phyloP scores from a whole-genome alignment of 2,888 invertebrate species.

The Hemaris fuciformis region DNA sequence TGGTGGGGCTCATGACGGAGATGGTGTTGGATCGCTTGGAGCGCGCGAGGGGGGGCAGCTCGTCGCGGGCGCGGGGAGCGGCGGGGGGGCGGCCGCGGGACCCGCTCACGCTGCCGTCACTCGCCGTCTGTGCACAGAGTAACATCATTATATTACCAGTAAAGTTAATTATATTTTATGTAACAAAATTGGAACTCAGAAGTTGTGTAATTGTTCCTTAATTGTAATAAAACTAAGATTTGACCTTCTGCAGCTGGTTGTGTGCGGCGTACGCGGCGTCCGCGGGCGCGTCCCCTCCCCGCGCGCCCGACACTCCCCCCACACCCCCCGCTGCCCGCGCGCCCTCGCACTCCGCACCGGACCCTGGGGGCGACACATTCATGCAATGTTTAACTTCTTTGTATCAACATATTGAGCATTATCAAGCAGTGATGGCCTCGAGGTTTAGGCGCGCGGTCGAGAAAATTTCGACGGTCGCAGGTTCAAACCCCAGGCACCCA shows the following conservation, averaged over 20 bases:
- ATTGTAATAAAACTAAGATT: no score
- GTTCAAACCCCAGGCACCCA: no score
- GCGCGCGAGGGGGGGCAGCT: slow-evolving; percentile 80
- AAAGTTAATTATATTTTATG: not conserved
- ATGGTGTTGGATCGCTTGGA: slow-evolving; percentile 88
- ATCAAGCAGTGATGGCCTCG: no score
- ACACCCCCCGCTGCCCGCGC: slow-evolving; percentile 1
- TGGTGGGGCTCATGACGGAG: slow-evolving; percentile 90
- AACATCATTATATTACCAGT: not conserved
- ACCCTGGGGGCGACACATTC: slow-evolving; percentile 14
- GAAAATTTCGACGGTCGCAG: no score
- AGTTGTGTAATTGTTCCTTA: no score
- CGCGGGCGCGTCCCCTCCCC: slow-evolving; percentile 6
- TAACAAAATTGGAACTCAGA: no score
- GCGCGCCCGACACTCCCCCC: no score
- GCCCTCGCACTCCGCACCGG: slow-evolving; percentile 45
- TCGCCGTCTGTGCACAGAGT: slow-evolving; percentile 53
- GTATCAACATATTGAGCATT: no score
- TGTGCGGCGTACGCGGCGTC: slow-evolving; percentile 30
- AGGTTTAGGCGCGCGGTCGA: no score
- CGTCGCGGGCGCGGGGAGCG: slow-evolving; percentile 47
- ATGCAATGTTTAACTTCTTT: not conserved
- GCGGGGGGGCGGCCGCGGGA: slow-evolving; percentile 26
- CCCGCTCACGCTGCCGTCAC: slow-evolving; percentile 58
- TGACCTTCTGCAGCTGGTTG: slow-evolving; percentile 66